phyloP scores from a whole-genome alignment of 1,140 invertebrate species.

The Atopsyche davidsoni region DNA sequence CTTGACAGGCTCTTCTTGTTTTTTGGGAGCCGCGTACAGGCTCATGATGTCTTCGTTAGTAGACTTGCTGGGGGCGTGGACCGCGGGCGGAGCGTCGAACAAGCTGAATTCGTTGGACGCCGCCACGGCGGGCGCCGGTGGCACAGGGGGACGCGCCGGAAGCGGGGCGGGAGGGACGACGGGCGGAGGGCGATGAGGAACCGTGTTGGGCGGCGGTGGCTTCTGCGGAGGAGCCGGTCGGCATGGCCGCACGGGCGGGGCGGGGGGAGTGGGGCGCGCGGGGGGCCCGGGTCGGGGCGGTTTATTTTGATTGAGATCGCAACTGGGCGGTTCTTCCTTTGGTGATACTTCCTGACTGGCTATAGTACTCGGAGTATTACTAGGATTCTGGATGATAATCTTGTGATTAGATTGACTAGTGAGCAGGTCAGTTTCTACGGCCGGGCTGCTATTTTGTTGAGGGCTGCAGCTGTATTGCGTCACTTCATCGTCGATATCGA shows the following conservation, averaged over 20 bases:
- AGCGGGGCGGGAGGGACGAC: constrained; percentile 32
- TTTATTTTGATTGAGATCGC: constrained; percentile 13
- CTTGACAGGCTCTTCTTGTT: constrained; percentile 40
- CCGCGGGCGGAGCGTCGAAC: constrained; percentile 43
- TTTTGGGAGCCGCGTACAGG: constrained; percentile 54
- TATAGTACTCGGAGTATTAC: constrained; percentile 2
- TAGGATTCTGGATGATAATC: not conserved
- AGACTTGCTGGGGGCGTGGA: constrained; percentile 34
- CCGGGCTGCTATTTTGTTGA: constrained; percentile 24
- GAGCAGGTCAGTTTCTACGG: constrained; percentile 13
- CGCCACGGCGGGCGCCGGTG: constrained; percentile 33
- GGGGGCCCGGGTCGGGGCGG: constrained; percentile 39
- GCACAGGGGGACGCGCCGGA: constrained; percentile 30
- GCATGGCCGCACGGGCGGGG: constrained; percentile 26
- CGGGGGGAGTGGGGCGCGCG: constrained; percentile 42
- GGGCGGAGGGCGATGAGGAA: constrained; percentile 31
- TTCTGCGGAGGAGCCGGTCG: constrained; percentile 25
- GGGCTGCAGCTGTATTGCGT: constrained; percentile 26
- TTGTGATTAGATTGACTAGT: constrained; percentile 7
- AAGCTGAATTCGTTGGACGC: constrained; percentile 33
- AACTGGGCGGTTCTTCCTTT: constrained; percentile 25
- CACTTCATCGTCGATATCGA: constrained; percentile 27
- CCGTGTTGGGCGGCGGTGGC: constrained; percentile 28
- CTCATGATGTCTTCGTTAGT: constrained; percentile 60
- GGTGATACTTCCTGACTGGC: constrained; percentile 29